phyloP scores from a whole-genome alignment of 2,888 invertebrate species.

The Pogonocherus hispidulus region DNA sequence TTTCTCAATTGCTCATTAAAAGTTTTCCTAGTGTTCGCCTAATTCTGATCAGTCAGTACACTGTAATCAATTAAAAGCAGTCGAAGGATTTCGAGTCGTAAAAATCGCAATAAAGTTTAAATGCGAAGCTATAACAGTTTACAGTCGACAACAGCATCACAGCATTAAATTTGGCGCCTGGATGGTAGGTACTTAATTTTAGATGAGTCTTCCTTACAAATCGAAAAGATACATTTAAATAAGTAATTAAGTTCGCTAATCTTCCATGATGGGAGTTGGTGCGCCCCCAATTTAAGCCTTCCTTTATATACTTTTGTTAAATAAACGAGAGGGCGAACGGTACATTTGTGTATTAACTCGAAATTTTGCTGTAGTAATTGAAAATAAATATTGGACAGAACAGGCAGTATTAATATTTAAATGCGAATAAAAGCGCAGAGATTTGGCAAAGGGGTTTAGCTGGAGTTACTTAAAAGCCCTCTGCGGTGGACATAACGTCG shows the following conservation, averaged over 20 bases:
- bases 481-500: not conserved
- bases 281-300: conserved; percentile 39
- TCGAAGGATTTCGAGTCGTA: conserved; percentile 14
- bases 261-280: conserved; percentile 37
- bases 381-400: conserved; percentile 19
- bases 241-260: conserved; percentile 54
- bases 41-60: conserved; percentile 12
- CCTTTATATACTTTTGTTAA: conserved; percentile 23
- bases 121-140: conserved; percentile 18
- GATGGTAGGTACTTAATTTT: conserved; percentile 12
- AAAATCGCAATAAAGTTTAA: conserved; percentile 22
- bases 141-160: conserved; percentile 14
- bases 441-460: conserved; percentile 4
- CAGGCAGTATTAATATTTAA: conserved; percentile 15
- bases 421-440: conserved; percentile 1
- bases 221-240: conserved; percentile 50
- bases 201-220: conserved; percentile 22
- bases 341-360: not conserved
- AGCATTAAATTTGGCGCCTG: conserved; percentile 26
- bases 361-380: conserved; percentile 19
- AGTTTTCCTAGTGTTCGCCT: not conserved
- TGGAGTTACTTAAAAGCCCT: not conserved
- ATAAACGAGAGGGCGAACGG: not conserved
- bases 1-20: not conserved
- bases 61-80: conserved; percentile 7